phyloP scores from a whole-genome alignment of 2,113 vertebrate species.

The Circaetus cinerascens region DNA sequence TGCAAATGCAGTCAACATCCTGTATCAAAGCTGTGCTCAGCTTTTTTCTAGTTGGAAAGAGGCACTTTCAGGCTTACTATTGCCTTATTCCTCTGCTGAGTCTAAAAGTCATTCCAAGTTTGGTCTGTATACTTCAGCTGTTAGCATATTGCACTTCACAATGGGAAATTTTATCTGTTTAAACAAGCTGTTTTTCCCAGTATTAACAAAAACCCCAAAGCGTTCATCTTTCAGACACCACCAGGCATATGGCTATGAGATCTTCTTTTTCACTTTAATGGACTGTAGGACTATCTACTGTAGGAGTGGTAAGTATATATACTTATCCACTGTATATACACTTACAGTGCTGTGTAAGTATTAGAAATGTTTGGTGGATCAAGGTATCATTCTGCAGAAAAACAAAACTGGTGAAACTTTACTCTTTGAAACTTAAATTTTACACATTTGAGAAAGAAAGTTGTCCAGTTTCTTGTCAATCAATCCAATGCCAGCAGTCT shows the following conservation, averaged over 20 bases:
- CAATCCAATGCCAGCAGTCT: neutral
- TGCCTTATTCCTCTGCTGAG: neutral
- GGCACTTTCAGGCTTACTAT: neutral
- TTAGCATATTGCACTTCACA: neutral
- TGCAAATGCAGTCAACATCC: too few relatives aligned
- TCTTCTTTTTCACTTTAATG: neutral
- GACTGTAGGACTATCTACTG: neutral
- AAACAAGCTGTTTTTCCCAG: neutral
- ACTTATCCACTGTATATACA: neutral
- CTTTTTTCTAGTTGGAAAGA: neutral
- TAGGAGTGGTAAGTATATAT: neutral
- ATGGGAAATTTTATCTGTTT: neutral
- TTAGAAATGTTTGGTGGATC: neutral
- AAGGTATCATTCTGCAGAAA: neutral
- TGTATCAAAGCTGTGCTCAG: neutral
- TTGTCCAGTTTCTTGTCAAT: neutral
- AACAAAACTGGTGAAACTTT: neutral
- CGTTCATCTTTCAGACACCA: neutral
- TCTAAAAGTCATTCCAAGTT: neutral
- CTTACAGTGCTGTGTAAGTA: neutral
- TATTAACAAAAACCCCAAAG: neutral
- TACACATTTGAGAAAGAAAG: neutral
- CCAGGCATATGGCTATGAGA: neutral
- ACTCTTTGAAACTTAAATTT: neutral
- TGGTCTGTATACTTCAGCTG: neutral